A percentile compares a stretch with the other conserved stretches of the same genome.
These are phyloP conservation scores for Aphidius gifuensis DNA, from an alignment of 1,140 invertebrate species.

Conservation along the genomic window DNA sequence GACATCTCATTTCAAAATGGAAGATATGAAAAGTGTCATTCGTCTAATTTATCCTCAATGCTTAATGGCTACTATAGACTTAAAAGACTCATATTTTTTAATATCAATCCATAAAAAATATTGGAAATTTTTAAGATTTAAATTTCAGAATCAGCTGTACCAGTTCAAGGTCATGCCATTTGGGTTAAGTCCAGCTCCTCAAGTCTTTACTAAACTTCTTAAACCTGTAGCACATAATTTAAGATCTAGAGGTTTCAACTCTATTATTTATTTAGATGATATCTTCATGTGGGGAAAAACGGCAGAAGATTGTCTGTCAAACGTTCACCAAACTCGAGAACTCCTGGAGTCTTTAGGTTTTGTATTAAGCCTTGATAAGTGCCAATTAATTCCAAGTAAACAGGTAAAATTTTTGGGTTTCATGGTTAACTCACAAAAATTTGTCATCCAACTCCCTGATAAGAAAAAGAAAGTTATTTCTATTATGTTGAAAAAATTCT, in stretches of 20 bases:
- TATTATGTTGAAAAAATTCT: constrained; percentile 6
- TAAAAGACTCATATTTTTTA: constrained; percentile 3
- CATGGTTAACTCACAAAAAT: constrained; percentile 1
- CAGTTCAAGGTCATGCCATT: constrained; percentile 13
- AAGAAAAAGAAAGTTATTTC: neutral
- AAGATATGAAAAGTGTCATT: neutral
- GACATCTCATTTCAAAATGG: neutral
- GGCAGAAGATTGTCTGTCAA: neutral
- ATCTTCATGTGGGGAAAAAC: neutral
- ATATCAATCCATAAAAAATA: neutral
- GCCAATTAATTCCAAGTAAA: neutral
- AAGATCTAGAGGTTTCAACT: constrained; percentile 1
- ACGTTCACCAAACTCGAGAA: neutral
- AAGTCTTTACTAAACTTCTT: constrained; percentile 14
- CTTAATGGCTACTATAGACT: neutral
- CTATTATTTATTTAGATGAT: constrained; percentile 11
- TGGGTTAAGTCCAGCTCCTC: constrained; percentile 3
- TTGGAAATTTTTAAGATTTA: constrained; percentile 3
- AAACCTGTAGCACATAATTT: constrained; percentile 5
- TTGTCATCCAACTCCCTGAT: neutral
- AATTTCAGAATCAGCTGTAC: neutral
- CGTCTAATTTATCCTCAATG: neutral
- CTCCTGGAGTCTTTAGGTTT: neutral
- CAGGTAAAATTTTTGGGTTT: constrained; percentile 9
- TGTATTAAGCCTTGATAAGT: constrained; percentile 4